A percentile compares a stretch with the other conserved stretches of the same genome.
These are phyloP conservation scores for Drosophila koepferae DNA, from an alignment of 2,888 invertebrate species.

Conservation along the genomic window DNA sequence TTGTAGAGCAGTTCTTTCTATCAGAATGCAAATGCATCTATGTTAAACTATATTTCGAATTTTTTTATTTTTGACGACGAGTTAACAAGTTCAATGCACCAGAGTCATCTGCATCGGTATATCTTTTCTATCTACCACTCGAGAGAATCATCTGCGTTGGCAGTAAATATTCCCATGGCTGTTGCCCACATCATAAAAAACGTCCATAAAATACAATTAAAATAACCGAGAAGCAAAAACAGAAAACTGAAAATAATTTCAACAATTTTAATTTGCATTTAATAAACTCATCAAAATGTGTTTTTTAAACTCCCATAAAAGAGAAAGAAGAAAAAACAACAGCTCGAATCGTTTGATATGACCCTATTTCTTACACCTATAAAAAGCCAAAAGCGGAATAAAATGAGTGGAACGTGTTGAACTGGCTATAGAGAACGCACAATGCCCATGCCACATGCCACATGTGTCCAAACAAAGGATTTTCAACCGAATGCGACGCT, in stretches of 20 bases:
- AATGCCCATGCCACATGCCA: slow-evolving; percentile 53
- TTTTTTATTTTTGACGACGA: neutral
- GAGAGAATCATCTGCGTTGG: slow-evolving; percentile 28
- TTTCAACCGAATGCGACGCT: slow-evolving; percentile 62
- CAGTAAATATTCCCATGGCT: slow-evolving; percentile 22
- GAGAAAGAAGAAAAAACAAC: slow-evolving; percentile 8
- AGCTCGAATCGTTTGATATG: slow-evolving; percentile 69
- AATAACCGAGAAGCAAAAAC: slow-evolving; percentile 15
- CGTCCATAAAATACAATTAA: slow-evolving; percentile 71
- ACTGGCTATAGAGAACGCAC: slow-evolving; percentile 32
- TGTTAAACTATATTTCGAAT: neutral
- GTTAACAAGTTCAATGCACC: slow-evolving; percentile 35
- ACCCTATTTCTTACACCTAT: slow-evolving; percentile 79
- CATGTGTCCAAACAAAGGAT: slow-evolving; percentile 79
- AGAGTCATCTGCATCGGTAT: slow-evolving; percentile 20
- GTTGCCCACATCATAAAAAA: slow-evolving; percentile 53
- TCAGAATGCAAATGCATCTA: neutral
- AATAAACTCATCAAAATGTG: slow-evolving; percentile 71
- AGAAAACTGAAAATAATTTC: slow-evolving; percentile 39
- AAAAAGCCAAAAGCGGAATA: slow-evolving; percentile 48
- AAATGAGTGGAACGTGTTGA: slow-evolving; percentile 38
- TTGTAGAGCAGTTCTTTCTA: neutral
- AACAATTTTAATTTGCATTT: slow-evolving; percentile 78
- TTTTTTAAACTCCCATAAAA: slow-evolving; percentile 59
- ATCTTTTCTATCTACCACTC: slow-evolving; percentile 46